These are phyloP conservation scores for Remorina albescens DNA, from an alignment of 2,797 vertebrate genomes.

Conservation along the genomic window DNA sequence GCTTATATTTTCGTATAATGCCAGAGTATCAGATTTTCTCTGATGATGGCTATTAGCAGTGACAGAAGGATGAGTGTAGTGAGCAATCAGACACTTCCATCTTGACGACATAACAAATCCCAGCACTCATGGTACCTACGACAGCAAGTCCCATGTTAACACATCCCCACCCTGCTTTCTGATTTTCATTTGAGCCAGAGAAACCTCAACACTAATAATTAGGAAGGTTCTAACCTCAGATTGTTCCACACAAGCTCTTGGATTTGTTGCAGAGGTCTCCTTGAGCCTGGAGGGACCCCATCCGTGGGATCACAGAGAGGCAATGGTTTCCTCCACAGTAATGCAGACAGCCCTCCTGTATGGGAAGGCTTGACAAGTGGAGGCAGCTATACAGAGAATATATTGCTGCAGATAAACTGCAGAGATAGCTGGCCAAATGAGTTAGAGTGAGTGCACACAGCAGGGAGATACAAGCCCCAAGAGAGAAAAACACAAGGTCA, in stretches of 20 bases:
- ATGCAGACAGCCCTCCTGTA: background rate
- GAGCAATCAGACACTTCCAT: background rate
- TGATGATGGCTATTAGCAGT: background rate
- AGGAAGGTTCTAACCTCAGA: constrained; percentile 2
- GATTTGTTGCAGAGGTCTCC: constrained; percentile 20
- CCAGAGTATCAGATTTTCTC: background rate
- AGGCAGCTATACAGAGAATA: constrained; percentile 33
- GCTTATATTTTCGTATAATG: background rate
- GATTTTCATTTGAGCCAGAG: constrained; percentile 2
- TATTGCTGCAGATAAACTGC: constrained; percentile 57
- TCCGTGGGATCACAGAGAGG: constrained; percentile 21
- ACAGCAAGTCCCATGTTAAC: background rate
- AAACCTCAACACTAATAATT: background rate
- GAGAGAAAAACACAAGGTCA: background rate
- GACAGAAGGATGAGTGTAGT: background rate
- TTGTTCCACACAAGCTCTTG: constrained; percentile 4
- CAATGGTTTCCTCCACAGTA: constrained; percentile 5
- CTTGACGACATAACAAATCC: too few relatives aligned
- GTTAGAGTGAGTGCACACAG: constrained; percentile 14
- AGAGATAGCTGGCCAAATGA: constrained; percentile 47
- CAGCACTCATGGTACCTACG: background rate
- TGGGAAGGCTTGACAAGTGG: constrained; percentile 2
- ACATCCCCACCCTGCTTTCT: background rate
- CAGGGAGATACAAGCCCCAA: background rate
- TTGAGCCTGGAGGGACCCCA: constrained; percentile 18